Base-by-base conservation (phyloP, 2,113 vertebrate species). In the Toxotes jaculatrix region DNA sequence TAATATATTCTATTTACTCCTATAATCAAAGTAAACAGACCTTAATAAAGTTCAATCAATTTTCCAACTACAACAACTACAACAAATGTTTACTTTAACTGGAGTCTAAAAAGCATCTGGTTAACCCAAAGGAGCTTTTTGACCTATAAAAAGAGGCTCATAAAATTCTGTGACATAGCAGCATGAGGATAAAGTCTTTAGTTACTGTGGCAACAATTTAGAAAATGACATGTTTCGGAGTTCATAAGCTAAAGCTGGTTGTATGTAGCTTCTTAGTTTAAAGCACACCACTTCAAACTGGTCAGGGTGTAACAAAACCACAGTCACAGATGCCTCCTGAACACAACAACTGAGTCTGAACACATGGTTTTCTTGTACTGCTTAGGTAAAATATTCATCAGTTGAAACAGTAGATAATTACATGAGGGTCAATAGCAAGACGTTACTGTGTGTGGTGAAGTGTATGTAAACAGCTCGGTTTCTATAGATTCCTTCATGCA, bases 401-500 rank as follows among this genome's bases (percentile, higher is more conserved):
- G 21, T 19, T 17, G 31, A 11, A 19, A 45, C 32, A 10, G 23
- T 6, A 13, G 42, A 32, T 60, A 38, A 67, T 61, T 45, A 43
- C 19, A 43, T 4, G 0, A 51, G 7, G 5, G 63, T 17, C 38
- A 19, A 40, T 11, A 19, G n/a, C n/a, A 21, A 63, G n/a, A 11
- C n/a, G 13, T 47, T 5, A 55, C 9, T 55, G 72, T 53, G 16
- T 79, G 45, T 40, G 60, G 14, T 40, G 51, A 67, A 27, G 7
- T 47, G 56, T 55, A 61, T 56, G 51, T 49, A 45, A 64, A 70
- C 70, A 77, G 74, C 59, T 71, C 74, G 68, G 75, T 64, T 84
- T 72, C 77, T 65, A 60, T 83, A n/a, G 60, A 65, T 68, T 64
- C 76, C 73, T 82, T 74, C 73, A 71, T 83, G 47, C 79, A 73